Evolutionary conservation across 2,888 invertebrate genomes (phyloP).

Genomic region (Pollenia amentaria): DNA sequence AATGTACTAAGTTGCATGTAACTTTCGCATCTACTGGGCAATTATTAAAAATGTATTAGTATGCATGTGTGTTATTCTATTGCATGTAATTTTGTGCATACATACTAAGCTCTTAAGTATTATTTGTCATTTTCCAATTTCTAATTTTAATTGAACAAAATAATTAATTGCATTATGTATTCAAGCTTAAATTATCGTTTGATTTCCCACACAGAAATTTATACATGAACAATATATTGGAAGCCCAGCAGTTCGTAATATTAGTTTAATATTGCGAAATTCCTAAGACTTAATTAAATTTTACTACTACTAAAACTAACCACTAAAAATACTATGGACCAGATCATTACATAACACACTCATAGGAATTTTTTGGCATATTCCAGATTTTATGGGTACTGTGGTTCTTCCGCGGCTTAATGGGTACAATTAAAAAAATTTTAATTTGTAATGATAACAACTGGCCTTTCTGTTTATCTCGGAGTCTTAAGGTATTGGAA

Average conservation of each 20-base stretch:
- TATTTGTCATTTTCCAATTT: constrained; percentile 71
- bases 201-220: constrained; percentile 10
- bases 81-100: constrained; percentile 60
- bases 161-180: constrained; percentile 73
- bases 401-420: no score
- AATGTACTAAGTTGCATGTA: neutral
- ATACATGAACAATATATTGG: neutral
- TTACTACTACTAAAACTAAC: no score
- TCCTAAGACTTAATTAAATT: no score
- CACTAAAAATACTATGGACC: no score
- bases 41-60: neutral
- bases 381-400: no score
- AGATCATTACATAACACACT: no score
- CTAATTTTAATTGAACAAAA: constrained; percentile 73
- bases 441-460: no score
- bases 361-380: no score
- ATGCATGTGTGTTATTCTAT: constrained; percentile 18
- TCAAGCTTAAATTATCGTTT: constrained; percentile 68
- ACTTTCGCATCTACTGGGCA: neutral
- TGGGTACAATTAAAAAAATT: no score
- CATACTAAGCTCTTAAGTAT: constrained; percentile 71
- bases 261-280: no score
- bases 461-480: no score
- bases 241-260: neutral
- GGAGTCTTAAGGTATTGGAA: no score